phyloP scores from a whole-genome alignment of 2,113 vertebrate species.

The Catagonus wagneri region DNA sequence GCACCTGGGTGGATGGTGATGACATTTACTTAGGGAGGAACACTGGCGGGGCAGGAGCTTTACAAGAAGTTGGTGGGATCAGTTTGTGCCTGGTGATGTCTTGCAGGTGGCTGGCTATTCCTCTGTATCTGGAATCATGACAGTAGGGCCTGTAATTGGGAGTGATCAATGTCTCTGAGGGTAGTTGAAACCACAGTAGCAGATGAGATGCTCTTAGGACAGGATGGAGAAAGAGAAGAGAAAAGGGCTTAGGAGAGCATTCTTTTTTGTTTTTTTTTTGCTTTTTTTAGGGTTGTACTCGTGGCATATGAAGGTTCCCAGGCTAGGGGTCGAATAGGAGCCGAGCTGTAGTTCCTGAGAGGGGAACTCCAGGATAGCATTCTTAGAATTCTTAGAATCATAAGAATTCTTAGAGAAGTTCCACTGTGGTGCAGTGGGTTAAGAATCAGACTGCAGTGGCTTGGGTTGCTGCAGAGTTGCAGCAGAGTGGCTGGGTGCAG shows the following conservation, averaged over 20 bases:
- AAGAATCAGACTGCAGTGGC: too few relatives aligned
- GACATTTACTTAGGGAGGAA: neutral
- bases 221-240: neutral
- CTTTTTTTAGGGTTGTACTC: too few relatives aligned
- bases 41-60: neutral
- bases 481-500: too few relatives aligned
- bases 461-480: too few relatives aligned
- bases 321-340: too few relatives aligned
- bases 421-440: too few relatives aligned
- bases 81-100: neutral
- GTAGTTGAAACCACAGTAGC: neutral
- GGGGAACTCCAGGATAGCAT: neutral
- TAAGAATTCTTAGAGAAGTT: neutral
- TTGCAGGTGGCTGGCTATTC: neutral
- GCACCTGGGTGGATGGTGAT: neutral
- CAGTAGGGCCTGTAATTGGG: neutral
- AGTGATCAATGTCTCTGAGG: neutral
- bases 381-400: neutral
- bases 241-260: neutral
- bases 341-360: too few relatives aligned
- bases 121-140: neutral
- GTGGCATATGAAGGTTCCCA: too few relatives aligned
- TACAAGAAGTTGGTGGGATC: conserved; percentile 32
- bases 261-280: too few relatives aligned
- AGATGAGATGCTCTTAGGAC: neutral